Evolutionary conservation across 1,140 invertebrate species (phyloP).

Genomic region (Zaprionus vittiger): DNA sequence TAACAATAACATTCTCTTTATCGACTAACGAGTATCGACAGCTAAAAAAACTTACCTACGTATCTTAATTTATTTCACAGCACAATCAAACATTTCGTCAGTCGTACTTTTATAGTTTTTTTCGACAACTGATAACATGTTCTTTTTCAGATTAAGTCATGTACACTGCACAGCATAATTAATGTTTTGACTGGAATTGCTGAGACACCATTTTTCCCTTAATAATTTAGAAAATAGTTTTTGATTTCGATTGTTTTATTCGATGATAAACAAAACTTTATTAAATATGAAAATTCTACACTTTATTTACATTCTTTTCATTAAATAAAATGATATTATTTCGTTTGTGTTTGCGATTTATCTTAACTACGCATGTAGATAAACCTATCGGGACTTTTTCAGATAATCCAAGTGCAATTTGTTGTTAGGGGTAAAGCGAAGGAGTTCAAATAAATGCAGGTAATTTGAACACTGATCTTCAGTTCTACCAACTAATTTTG

Average conservation of each 20-base stretch:
- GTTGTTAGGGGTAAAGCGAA: neutral
- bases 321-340: neutral
- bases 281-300: neutral
- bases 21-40: neutral
- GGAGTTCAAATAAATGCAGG: neutral
- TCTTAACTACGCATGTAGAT: neutral
- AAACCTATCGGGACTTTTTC: neutral
- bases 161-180: neutral
- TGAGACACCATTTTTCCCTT: neutral
- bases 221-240: too few species aligned
- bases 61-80: slow-evolving; percentile 3
- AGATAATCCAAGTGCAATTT: neutral
- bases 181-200: neutral
- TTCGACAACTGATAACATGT: too few species aligned
- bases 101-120: neutral
- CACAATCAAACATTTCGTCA: neutral
- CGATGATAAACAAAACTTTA: neutral
- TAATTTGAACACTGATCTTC: neutral
- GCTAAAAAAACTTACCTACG: slow-evolving; percentile 14
- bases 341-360: too few species aligned
- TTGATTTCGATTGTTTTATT: too few species aligned
- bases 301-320: neutral
- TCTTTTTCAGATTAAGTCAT: neutral
- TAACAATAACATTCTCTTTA: neutral
- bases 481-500: neutral